phyloP scores from a whole-genome alignment of 2,888 invertebrate genomes.

The Ctena decussata region DNA sequence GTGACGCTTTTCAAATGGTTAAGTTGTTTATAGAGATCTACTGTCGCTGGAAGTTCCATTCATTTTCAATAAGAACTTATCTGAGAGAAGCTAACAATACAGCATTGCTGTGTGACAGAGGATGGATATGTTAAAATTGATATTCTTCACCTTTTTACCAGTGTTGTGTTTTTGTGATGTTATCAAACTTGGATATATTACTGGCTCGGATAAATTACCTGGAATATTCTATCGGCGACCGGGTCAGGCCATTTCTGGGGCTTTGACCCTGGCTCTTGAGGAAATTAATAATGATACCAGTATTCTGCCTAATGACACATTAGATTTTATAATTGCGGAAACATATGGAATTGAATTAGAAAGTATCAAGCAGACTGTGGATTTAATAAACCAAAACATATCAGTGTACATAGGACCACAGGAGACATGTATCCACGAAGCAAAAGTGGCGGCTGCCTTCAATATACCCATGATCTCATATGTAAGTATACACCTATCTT shows the following conservation, averaged over 20 bases:
- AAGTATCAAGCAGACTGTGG: conserved; percentile 94
- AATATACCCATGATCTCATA: conserved; percentile 98
- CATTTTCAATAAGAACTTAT: neutral
- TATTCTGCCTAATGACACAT: conserved; percentile 90
- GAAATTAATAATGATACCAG: conserved; percentile 89
- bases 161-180: conserved; percentile 30
- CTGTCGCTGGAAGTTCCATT: neutral
- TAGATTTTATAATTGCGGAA: conserved; percentile 94
- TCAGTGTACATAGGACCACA: conserved; percentile 96
- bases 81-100: neutral
- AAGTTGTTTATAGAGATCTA: neutral
- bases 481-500: conserved; percentile 91
- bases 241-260: conserved; percentile 92
- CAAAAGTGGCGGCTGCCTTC: conserved; percentile 96
- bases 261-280: conserved; percentile 94
- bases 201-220: conserved; percentile 67
- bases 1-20: neutral
- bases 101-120: neutral
- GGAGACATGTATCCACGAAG: conserved; percentile 96
- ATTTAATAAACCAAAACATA: conserved; percentile 93
- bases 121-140: neutral
- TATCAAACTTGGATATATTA: conserved; percentile 80
- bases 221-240: conserved; percentile 91
- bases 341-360: conserved; percentile 96
- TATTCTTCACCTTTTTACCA: neutral